A percentile compares a stretch with the other conserved stretches of the same genome.
phyloP scores from a whole-genome alignment of 2,888 invertebrate genomes.

The Acanthosepion lycidas region DNA sequence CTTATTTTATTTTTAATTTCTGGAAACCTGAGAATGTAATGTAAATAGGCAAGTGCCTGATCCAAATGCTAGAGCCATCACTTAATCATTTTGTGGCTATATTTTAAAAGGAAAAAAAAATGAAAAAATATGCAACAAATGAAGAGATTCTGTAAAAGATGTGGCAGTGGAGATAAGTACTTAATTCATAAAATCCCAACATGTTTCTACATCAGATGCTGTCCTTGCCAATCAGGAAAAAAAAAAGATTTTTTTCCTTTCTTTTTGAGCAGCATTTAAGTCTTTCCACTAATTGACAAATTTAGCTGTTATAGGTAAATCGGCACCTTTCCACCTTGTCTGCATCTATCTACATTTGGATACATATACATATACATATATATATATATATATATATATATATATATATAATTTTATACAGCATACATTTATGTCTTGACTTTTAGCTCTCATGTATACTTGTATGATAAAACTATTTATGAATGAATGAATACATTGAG shows the following conservation, averaged over 20 bases:
- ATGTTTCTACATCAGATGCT: neutral
- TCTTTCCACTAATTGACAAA: no score
- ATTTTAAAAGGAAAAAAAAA: neutral
- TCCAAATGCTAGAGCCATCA: neutral
- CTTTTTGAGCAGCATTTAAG: no score
- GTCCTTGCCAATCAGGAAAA: neutral
- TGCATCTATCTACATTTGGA: neutral
- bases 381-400: conserved; percentile 40
- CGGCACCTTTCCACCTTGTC: neutral
- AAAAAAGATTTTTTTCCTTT: neutral
- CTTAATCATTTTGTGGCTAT: neutral
- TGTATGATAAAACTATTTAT: no score
- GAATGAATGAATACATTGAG: no score
- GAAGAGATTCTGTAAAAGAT: neutral
- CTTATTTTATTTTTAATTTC: neutral
- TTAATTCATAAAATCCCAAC: neutral
- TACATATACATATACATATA: neutral
- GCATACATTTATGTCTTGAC: neutral
- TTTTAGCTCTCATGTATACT: no score
- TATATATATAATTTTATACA: neutral
- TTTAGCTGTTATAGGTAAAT: no score
- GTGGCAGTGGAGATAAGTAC: no score
- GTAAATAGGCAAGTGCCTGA: neutral
- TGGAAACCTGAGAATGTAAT: neutral
- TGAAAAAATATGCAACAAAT: neutral